Evolutionary conservation across 2,888 invertebrate species (phyloP), one percentile per base, ranked within the genome.

Genomic region (Mythimna lalbum): DNA sequence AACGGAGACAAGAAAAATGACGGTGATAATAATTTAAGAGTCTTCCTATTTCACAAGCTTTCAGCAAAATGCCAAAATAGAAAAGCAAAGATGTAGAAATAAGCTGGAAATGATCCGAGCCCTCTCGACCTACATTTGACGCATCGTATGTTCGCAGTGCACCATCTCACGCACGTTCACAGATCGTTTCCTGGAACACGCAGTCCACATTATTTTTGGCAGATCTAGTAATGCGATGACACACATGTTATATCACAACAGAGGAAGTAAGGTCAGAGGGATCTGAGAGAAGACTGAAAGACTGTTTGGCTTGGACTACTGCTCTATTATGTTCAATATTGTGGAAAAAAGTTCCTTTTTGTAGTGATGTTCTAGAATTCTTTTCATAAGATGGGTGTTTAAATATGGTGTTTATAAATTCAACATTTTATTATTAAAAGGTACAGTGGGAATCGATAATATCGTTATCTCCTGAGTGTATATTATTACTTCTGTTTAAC

Each of bases 211-310:
- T 85, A 85, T 85, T 85, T 85, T 85, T 83, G 83, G 85, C 85
- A 80, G 83, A 82, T 83, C 74, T 83, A 77, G 85, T 78, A 83
- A 85, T 70, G 52, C 70, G 80, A 76, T 85, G 85, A 85, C 85
- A 85, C 79, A 83, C 78, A 78, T 73, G 64, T 76, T 71, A 63
- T 77, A 77, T 63, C 78, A 67, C 66, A 78, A 23, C 52, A 69
- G 68, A 74, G 72, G 70, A 82, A 77, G 76, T 71, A 78, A 78
- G 83, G 85, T 84, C 83, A 68, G 65, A 56, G 68, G 68, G 65
- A 27, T 71, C 27, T 60, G 50, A 65, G n/a, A 62, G 17, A 59
- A 19, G 14, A 47, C 21, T 47, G 43, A 27, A 43, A 17, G 3
- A 17, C 43, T 43, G 19, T 39, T 21, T 31, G 36, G 4, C 31